Evolutionary conservation across 2,113 vertebrate genomes (phyloP).

Genomic region (Ginglymostoma cirratum): DNA sequence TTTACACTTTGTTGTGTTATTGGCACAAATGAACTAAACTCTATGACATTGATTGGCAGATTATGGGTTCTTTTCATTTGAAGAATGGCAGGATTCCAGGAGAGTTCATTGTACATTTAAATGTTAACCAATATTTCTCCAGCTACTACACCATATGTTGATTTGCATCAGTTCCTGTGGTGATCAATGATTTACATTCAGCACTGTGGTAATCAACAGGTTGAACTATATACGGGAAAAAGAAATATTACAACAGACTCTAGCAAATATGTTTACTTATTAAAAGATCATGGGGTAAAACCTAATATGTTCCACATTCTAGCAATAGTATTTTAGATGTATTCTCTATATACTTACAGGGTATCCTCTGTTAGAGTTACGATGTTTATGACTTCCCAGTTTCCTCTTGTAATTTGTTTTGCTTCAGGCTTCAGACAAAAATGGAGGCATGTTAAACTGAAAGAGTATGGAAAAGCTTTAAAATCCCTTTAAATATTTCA

Average conservation of each 20-base stretch:
- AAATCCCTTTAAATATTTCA: slow-evolving; percentile 58
- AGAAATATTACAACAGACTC: neutral
- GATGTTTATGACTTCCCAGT: slow-evolving; percentile 66
- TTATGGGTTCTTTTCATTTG: neutral
- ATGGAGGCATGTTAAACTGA: slow-evolving; percentile 46
- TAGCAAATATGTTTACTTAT: neutral
- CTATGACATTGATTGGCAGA: neutral
- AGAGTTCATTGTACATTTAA: neutral
- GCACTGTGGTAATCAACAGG: neutral
- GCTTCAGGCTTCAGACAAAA: slow-evolving; percentile 22
- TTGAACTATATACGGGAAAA: neutral
- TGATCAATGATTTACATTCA: neutral
- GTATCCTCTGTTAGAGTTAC: slow-evolving; percentile 51
- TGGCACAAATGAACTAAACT: neutral
- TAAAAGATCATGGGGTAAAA: neutral
- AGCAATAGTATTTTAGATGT: neutral
- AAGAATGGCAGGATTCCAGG: neutral
- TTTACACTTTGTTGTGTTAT: neutral
- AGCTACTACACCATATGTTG: neutral
- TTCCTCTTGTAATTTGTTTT: slow-evolving; percentile 54
- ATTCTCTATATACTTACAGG: slow-evolving; percentile 56
- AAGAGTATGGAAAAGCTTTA: slow-evolving; percentile 46
- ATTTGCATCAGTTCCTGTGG: neutral
- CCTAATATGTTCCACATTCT: neutral
- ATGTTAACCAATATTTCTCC: neutral